Percentiles rank a stretch among this genome's conserved stretches.
These are phyloP conservation scores for Orthonevra nobilis DNA, from an alignment of 2,888 invertebrate species.

Conservation along the genomic window DNA sequence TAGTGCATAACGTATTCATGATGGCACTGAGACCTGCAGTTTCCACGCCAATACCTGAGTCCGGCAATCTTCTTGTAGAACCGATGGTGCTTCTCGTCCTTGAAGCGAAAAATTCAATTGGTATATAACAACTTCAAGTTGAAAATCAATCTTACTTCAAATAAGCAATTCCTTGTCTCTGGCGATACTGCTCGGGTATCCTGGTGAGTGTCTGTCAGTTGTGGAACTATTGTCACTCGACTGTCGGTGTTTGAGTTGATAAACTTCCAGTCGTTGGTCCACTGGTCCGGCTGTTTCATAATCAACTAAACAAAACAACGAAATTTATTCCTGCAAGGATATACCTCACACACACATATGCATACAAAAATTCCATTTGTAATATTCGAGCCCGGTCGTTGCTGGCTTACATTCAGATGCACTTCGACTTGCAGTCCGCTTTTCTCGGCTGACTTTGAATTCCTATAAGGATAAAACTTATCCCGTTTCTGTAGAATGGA, in stretches of 20 bases:
- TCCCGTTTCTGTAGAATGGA: constrained; percentile 71
- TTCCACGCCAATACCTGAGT: constrained; percentile 75
- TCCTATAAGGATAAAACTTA: constrained; percentile 75
- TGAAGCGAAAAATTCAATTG: neutral
- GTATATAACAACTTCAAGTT: too few relatives aligned
- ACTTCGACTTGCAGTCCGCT: constrained; percentile 74
- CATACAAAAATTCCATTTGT: constrained; percentile 73
- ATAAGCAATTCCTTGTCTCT: constrained; percentile 74
- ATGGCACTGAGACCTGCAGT: constrained; percentile 77
- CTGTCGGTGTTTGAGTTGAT: constrained; percentile 72
- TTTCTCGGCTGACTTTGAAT: constrained; percentile 75
- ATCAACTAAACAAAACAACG: constrained; percentile 64
- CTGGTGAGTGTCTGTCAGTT: constrained; percentile 72
- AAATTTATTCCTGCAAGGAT: constrained; percentile 12
- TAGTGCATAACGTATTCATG: constrained; percentile 75
- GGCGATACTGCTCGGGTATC: constrained; percentile 73
- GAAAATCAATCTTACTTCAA: too few relatives aligned
- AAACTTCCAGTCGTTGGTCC: constrained; percentile 72
- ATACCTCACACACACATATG: neutral
- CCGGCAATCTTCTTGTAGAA: constrained; percentile 76
- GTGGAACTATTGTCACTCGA: constrained; percentile 73
- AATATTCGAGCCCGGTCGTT: constrained; percentile 54
- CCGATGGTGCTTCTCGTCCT: constrained; percentile 73
- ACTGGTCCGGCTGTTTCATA: constrained; percentile 76
- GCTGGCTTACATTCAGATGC: constrained; percentile 70